phyloP scores from a whole-genome alignment of 1,140 invertebrate genomes.

The Drosophila ironensis region DNA sequence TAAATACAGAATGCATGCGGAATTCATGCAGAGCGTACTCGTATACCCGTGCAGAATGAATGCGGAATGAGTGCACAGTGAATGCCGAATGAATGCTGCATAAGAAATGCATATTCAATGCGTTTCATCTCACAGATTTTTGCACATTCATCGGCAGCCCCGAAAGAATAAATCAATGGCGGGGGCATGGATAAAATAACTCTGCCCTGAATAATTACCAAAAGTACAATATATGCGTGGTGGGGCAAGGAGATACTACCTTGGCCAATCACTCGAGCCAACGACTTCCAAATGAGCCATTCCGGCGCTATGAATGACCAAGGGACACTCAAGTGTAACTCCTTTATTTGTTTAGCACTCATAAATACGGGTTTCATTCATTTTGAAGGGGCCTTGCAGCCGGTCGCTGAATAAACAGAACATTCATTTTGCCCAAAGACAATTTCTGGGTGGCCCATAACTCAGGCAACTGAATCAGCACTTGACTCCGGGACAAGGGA shows the following conservation, averaged over 20 bases:
- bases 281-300: constrained; percentile 30
- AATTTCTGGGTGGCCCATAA: constrained; percentile 20
- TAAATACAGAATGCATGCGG: not conserved
- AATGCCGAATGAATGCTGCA: not conserved
- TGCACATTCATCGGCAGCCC: too few species aligned
- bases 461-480: constrained; percentile 42
- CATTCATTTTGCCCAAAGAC: constrained; percentile 10
- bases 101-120: not conserved
- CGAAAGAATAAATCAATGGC: too few species aligned
- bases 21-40: not conserved
- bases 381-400: constrained; percentile 7
- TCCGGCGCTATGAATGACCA: constrained; percentile 16
- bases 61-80: not conserved
- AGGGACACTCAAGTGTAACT: constrained; percentile 20
- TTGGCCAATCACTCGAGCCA: constrained; percentile 17
- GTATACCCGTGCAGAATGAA: not conserved
- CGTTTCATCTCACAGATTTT: too few species aligned
- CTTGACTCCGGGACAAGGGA: constrained; percentile 15
- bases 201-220: not conserved
- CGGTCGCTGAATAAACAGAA: constrained; percentile 35
- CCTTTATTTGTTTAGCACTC: constrained; percentile 44
- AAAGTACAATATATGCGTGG: not conserved
- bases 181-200: too few species aligned
- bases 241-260: not conserved
- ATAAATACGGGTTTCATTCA: constrained; percentile 39